A percentile compares a stretch with the other conserved stretches of the same genome.
Conservation (phyloP, 2,888 invertebrate genomes). For the Gortyna flavago region DNA sequence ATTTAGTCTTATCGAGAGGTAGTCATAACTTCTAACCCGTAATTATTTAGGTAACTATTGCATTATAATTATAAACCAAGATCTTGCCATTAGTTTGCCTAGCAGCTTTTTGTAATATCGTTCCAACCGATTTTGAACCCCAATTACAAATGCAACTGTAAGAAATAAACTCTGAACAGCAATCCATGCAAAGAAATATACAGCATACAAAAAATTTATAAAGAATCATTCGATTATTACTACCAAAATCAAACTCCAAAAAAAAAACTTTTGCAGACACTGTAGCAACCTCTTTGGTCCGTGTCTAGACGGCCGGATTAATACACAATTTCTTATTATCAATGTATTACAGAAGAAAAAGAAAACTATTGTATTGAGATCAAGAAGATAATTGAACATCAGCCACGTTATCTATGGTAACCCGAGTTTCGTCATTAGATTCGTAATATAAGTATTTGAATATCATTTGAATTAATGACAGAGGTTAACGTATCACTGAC, state of each 20-base stretch:
- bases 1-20: no score
- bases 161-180: not conserved
- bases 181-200: not conserved
- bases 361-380: not conserved
- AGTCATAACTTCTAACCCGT: no score
- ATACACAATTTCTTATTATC: not conserved
- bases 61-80: not conserved
- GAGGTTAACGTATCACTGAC: constrained; percentile 11
- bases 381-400: constrained; percentile 18
- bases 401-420: not conserved
- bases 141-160: no score
- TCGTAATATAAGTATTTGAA: constrained; percentile 31
- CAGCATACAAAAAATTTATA: not conserved
- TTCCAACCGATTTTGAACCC: not conserved
- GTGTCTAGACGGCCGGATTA: not conserved
- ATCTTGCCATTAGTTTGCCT: not conserved
- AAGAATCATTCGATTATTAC: not conserved
- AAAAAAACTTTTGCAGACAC: no score
- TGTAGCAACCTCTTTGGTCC: not conserved
- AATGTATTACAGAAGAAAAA: constrained; percentile 1
- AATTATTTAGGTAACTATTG: no score
- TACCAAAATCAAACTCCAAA: no score
- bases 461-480: constrained; percentile 49
- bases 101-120: not conserved
- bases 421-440: no score